Base-by-base conservation (phyloP, 2,888 invertebrate genomes). In the Lobophora halterata region DNA sequence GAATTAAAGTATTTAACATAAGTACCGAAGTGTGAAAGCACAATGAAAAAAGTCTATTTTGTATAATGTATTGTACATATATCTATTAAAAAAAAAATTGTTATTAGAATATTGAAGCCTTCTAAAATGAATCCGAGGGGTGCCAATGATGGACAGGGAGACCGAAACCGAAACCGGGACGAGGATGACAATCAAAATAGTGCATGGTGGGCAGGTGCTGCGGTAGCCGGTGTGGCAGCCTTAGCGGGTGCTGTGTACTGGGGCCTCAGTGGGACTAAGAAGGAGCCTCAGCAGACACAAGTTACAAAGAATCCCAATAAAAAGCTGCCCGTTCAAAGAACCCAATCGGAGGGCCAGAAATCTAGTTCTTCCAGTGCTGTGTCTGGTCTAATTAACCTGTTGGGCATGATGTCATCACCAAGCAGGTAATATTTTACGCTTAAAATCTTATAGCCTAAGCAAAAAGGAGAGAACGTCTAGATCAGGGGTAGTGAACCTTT, bases 171-270 rank as follows among this genome's bases (percentile, higher is more conserved):
- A 2, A 3, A 5, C 29, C 19, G 0, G 23, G n/a, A 34, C 18
- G 24, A 17, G 6, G 13, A 37, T 16, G 16, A 31, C 3, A 19
- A 24, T n/a, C 8, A 28, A 12, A 26, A 14, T 18, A 11, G 4
- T 1, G 7, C 17, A 28, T 36, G 42, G 42, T 6, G 23, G 1
- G 33, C 30, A 0, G 43, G 35, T 0, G 25, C 30, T 0, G 26
- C 23, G 3, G 47, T 27, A 0, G 26, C 49, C 1, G 61, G 53
- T 3, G 3, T 50, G 3, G 48, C 40, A 0, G 49, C 54, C 0
- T 1, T 51, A 1, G 40, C 44, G 0, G 54, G 60, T 2, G 52
- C 49, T 3, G 13, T 49, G 1, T 39, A 46, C 5, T 62, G 54
- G 29, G 6, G 45, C 8, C n/a, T 37, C 8, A 46, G 43, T 0